phyloP scores from a whole-genome alignment of 37 sponge, comb jelly and placozoan genomes.

The Corticium candelabrum region DNA sequence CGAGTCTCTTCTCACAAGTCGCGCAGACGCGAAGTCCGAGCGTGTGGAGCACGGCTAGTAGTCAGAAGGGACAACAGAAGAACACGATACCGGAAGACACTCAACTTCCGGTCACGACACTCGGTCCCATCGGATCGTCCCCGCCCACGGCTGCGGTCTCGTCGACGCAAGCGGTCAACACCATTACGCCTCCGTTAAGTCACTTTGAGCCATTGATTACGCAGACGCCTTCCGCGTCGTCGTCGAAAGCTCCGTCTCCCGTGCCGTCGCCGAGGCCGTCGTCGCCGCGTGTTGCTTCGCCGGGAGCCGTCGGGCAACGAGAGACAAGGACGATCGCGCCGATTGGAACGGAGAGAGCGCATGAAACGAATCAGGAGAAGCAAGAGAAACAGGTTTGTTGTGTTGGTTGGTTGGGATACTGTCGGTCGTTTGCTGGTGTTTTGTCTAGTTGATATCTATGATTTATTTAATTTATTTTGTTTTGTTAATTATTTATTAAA shows the following conservation, averaged over 20 bases:
- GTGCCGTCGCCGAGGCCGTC: neutral
- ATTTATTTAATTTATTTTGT: too few species aligned
- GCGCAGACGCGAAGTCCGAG: neutral
- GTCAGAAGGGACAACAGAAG: neutral
- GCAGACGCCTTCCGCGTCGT: neutral
- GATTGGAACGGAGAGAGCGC: slow-evolving; percentile 67
- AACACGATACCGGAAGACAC: neutral
- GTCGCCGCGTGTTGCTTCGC: neutral
- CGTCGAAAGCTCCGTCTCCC: slow-evolving; percentile 3
- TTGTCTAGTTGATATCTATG: too few species aligned
- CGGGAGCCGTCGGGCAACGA: neutral
- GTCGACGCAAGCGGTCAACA: neutral
- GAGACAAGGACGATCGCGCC: slow-evolving; percentile 20
- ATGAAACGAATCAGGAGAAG: too few species aligned
- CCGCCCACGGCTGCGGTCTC: neutral
- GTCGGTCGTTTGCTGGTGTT: too few species aligned
- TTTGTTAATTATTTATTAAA: too few species aligned
- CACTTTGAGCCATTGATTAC: neutral
- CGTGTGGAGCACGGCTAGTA: neutral
- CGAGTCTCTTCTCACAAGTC: neutral
- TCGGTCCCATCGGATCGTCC: too few species aligned
- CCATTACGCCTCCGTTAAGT: neutral
- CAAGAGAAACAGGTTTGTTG: too few species aligned
- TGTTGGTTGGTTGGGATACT: too few species aligned
- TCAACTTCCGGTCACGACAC: too few species aligned